phyloP scores from a whole-genome alignment of 2,797 vertebrate genomes.

The Muscicapa striata region DNA sequence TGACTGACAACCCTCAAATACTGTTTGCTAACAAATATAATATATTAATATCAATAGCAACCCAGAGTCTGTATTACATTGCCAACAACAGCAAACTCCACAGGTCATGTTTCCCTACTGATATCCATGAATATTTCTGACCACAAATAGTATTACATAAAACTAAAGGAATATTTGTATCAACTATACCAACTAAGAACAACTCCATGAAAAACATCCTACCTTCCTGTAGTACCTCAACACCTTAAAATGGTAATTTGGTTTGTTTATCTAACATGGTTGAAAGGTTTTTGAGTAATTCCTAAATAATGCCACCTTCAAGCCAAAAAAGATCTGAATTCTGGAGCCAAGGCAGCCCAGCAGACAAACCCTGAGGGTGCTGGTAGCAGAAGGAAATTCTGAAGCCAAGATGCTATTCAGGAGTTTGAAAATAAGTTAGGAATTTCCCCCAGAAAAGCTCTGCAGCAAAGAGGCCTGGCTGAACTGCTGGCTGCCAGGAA shows the following conservation, averaged over 20 bases:
- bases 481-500: not conserved
- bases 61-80: not conserved
- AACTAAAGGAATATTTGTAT: not conserved
- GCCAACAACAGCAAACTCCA: not conserved
- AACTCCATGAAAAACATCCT: not conserved
- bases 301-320: not conserved
- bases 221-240: not conserved
- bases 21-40: not conserved
- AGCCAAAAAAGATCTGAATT: not conserved
- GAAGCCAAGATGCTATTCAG: slow-evolving; percentile 2
- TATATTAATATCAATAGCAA: not conserved
- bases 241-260: not conserved
- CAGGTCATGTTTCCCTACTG: not conserved
- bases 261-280: not conserved
- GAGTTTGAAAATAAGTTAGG: slow-evolving; percentile 1
- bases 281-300: not conserved
- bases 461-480: not conserved
- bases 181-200: not conserved
- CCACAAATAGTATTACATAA: not conserved
- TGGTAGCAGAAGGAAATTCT: not conserved
- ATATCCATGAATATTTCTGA: not conserved
- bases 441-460: not conserved
- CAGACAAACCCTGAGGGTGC: not conserved
- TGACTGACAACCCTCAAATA: not conserved
- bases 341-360: not conserved